These are phyloP conservation scores for Eurytoma californica DNA, from an alignment of 2,888 invertebrate genomes.

Conservation along the genomic window DNA sequence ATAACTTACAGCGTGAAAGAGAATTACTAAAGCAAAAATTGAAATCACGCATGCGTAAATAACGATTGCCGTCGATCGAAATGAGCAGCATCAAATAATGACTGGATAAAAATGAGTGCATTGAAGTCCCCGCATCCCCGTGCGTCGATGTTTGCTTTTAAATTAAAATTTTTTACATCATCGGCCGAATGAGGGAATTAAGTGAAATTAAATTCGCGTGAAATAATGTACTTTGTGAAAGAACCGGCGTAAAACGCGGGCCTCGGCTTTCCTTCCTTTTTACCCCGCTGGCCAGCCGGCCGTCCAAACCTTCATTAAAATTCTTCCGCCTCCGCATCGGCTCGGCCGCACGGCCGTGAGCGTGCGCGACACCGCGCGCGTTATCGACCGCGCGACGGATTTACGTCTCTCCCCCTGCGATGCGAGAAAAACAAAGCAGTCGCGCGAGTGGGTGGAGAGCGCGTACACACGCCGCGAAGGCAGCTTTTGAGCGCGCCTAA, in stretches of 20 bases:
- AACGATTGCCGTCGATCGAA: too few species aligned
- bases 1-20: too few species aligned
- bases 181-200: not conserved
- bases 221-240: slow-evolving; percentile 10
- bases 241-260: slow-evolving; percentile 44
- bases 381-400: not conserved
- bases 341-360: not conserved
- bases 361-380: too few species aligned
- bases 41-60: too few species aligned
- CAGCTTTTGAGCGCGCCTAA: slow-evolving; percentile 56
- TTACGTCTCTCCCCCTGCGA: not conserved
- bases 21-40: too few species aligned
- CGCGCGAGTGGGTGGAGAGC: slow-evolving; percentile 59
- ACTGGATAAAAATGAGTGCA: too few species aligned
- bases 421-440: too few species aligned
- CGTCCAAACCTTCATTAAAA: slow-evolving; percentile 21
- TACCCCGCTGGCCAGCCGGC: not conserved
- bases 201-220: slow-evolving; percentile 37
- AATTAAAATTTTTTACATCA: slow-evolving; percentile 11
- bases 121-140: too few species aligned
- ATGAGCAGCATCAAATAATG: too few species aligned
- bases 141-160: not conserved
- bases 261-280: not conserved
- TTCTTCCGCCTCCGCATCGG: slow-evolving; percentile 30
- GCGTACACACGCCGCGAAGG: slow-evolving; percentile 45